These are phyloP conservation scores for Eupleurogrammus muticus DNA, from an alignment of 2,797 vertebrate species.

Conservation along the genomic window DNA sequence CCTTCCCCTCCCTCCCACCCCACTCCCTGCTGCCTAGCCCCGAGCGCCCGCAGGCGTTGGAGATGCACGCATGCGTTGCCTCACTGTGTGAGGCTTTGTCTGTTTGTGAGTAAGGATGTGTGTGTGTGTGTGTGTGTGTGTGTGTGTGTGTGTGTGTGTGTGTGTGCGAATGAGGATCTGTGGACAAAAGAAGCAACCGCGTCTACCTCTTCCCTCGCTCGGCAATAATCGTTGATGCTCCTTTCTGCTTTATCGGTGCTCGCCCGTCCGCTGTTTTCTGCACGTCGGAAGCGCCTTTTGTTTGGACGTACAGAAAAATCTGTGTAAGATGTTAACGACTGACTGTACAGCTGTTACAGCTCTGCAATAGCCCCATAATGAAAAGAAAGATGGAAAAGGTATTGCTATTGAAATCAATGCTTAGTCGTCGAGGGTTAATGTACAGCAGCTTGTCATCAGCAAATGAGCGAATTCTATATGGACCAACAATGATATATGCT, in stretches of 20 bases:
- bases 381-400: neutral
- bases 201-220: slow-evolving; percentile 64
- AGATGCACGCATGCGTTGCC: slow-evolving; percentile 81
- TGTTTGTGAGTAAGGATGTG: slow-evolving; percentile 63
- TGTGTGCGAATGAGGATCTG: slow-evolving; percentile 46
- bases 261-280: slow-evolving; percentile 15
- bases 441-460: neutral
- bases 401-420: neutral
- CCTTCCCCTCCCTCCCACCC: slow-evolving; percentile 53
- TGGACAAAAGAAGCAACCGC: slow-evolving; percentile 77
- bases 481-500: neutral
- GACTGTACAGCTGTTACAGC: neutral
- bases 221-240: slow-evolving; percentile 67
- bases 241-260: slow-evolving; percentile 37
- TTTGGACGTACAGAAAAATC: slow-evolving; percentile 24
- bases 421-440: neutral
- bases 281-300: slow-evolving; percentile 23
- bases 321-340: neutral
- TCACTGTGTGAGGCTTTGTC: slow-evolving; percentile 80
- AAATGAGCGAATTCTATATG: neutral
- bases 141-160: slow-evolving; percentile 28
- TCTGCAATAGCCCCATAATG: neutral
- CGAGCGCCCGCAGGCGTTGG: slow-evolving; percentile 73
- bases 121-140: slow-evolving; percentile 47
- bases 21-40: slow-evolving; percentile 75